Evolutionary conservation across 2,113 vertebrate genomes (phyloP).

Genomic region (Notechis scutatus): DNA sequence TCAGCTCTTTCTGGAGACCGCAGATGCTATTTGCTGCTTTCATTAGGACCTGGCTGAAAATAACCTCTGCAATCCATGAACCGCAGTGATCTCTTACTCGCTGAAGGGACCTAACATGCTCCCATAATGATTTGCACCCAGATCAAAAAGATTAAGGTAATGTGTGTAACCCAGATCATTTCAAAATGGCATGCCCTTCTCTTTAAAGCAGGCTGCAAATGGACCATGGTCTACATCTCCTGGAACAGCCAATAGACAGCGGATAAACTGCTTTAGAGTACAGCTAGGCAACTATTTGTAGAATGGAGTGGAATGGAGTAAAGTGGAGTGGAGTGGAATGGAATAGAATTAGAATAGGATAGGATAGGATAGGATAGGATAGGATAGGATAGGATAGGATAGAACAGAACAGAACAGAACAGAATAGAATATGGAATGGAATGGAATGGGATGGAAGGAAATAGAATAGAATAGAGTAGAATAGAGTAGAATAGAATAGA

Average conservation of each 20-base stretch:
- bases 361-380: too few relatives aligned
- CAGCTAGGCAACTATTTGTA: background rate
- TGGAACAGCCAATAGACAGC: background rate
- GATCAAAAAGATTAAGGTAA: background rate
- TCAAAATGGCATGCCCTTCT: background rate
- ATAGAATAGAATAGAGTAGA: too few relatives aligned
- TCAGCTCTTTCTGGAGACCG: conserved; percentile 12
- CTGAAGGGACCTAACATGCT: background rate
- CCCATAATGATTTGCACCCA: background rate
- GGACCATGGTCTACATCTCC: background rate
- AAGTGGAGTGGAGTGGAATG: too few relatives aligned
- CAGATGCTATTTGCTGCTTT: background rate
- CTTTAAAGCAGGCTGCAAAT: background rate
- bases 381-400: too few relatives aligned
- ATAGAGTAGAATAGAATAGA: background rate
- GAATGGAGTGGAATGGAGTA: background rate
- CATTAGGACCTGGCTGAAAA: background rate
- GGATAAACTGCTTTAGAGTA: background rate
- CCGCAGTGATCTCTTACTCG: background rate
- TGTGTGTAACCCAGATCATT: background rate
- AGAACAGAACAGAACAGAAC: too few relatives aligned
- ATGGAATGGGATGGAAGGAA: too few relatives aligned
- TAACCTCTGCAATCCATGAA: background rate
- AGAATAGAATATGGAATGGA: too few relatives aligned
- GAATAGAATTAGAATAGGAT: too few relatives aligned